phyloP scores from a whole-genome alignment of 2,797 vertebrate species.

The Falco concolor region DNA sequence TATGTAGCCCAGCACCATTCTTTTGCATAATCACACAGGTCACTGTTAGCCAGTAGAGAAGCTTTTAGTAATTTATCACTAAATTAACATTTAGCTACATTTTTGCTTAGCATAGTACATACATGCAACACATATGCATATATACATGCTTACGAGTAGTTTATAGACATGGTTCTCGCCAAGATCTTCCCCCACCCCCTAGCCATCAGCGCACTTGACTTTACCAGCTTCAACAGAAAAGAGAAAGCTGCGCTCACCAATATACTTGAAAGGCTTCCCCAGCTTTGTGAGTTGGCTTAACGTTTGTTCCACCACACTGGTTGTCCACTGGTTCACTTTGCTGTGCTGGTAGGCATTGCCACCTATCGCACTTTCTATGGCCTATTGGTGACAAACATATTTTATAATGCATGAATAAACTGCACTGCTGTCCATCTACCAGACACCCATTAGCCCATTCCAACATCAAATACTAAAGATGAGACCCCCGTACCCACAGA shows the following conservation, averaged over 20 bases:
- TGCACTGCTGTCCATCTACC: too few species aligned
- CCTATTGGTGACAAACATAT: conserved; percentile 62
- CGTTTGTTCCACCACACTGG: conserved; percentile 87
- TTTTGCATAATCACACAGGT: conserved; percentile 97
- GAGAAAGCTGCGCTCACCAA: conserved; percentile 73
- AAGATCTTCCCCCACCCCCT: neutral
- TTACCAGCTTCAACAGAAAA: neutral
- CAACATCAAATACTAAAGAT: fast-evolving
- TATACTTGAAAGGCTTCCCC: conserved; percentile 94
- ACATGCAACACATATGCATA: neutral
- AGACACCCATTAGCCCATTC: neutral
- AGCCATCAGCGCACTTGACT: neutral
- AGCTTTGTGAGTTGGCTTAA: conserved; percentile 91
- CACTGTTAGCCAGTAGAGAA: conserved; percentile 71
- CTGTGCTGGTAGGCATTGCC: conserved; percentile 89
- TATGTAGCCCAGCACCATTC: conserved; percentile 91
- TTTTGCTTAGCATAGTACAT: neutral
- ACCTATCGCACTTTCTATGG: conserved; percentile 86
- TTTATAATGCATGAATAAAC: neutral
- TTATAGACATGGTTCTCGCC: neutral
- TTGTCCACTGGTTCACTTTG: conserved; percentile 92
- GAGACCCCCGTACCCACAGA: neutral
- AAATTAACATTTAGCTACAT: neutral
- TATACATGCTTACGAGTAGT: neutral
- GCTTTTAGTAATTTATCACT: neutral